Percentiles rank a stretch among this genome's conserved stretches.
Conservation (phyloP, 1,140 invertebrate species). For the Eulimnadia texana region DNA sequence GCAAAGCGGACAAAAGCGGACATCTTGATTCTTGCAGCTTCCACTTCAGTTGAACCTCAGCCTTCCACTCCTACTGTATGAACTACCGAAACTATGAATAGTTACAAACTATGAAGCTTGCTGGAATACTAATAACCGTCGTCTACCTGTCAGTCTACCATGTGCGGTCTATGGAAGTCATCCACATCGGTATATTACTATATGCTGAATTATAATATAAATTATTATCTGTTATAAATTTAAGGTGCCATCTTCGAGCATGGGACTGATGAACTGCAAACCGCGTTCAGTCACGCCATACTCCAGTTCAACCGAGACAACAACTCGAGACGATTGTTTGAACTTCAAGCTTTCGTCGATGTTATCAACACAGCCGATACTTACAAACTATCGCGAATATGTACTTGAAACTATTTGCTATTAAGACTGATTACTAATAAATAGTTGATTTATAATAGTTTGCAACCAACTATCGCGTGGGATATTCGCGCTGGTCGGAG, state of each 20-base stretch:
- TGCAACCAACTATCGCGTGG: constrained; percentile 80
- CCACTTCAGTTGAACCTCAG: not conserved
- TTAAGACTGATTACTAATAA: not conserved
- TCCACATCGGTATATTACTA: not conserved
- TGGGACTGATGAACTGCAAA: constrained; percentile 71
- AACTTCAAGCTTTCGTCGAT: constrained; percentile 69
- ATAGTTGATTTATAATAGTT: constrained; percentile 47
- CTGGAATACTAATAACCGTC: too few relatives aligned
- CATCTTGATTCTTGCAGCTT: not conserved
- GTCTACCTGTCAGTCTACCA: too few relatives aligned
- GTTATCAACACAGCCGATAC: constrained; percentile 85
- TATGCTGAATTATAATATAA: not conserved
- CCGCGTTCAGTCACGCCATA: constrained; percentile 74
- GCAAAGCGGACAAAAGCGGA: too few relatives aligned
- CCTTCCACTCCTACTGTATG: too few relatives aligned
- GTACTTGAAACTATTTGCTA: constrained; percentile 52
- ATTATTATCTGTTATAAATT: not conserved
- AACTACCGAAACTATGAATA: too few relatives aligned
- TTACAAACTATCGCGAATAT: constrained; percentile 71
- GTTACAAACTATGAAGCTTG: too few relatives aligned
- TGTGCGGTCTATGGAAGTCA: not conserved
- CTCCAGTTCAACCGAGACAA: constrained; percentile 61
- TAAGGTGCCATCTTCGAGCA: constrained; percentile 78
- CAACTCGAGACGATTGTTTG: constrained; percentile 48
- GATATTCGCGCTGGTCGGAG: constrained; percentile 77